These are phyloP conservation scores for Dyspetes luteomarginatus DNA, from an alignment of 2,888 invertebrate species.

Conservation along the genomic window DNA sequence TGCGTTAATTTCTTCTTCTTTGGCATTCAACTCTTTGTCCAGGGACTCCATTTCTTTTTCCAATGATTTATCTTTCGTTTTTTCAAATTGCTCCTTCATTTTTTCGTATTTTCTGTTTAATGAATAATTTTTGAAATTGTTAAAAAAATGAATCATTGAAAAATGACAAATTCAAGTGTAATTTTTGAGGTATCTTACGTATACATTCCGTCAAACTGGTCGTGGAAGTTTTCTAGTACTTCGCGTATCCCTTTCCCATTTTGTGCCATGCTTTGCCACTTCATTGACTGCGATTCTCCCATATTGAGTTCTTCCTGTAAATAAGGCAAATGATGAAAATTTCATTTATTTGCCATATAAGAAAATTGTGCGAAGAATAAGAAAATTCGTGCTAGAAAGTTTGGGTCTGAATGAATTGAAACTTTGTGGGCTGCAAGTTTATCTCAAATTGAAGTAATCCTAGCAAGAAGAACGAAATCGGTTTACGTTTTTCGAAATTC, in stretches of 20 bases:
- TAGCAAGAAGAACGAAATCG: no score
- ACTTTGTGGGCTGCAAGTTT: no score
- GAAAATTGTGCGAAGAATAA: no score
- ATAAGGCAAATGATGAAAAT: no score
- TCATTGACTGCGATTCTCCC: conserved; percentile 29
- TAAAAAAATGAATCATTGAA: not conserved
- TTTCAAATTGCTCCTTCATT: conserved; percentile 72
- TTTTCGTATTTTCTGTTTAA: conserved; percentile 76
- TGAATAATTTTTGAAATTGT: not conserved
- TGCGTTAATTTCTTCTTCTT: conserved; percentile 80
- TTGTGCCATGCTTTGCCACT: conserved; percentile 39
- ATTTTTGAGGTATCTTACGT: conserved; percentile 63
- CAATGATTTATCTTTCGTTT: conserved; percentile 71
- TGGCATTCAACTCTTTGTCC: conserved; percentile 75
- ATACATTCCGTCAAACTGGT: conserved; percentile 77
- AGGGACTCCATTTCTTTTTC: conserved; percentile 72
- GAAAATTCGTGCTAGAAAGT: not conserved
- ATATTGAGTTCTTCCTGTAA: conserved; percentile 52
- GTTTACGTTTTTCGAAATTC: no score
- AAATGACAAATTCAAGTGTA: not conserved
- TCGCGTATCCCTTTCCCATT: conserved; percentile 72
- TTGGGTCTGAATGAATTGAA: no score
- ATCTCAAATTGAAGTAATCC: no score
- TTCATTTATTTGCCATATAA: no score
- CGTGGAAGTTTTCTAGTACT: conserved; percentile 74